These are phyloP conservation scores for Rhabdornis inornatus DNA, from an alignment of 2,113 vertebrate species.

Conservation along the genomic window DNA sequence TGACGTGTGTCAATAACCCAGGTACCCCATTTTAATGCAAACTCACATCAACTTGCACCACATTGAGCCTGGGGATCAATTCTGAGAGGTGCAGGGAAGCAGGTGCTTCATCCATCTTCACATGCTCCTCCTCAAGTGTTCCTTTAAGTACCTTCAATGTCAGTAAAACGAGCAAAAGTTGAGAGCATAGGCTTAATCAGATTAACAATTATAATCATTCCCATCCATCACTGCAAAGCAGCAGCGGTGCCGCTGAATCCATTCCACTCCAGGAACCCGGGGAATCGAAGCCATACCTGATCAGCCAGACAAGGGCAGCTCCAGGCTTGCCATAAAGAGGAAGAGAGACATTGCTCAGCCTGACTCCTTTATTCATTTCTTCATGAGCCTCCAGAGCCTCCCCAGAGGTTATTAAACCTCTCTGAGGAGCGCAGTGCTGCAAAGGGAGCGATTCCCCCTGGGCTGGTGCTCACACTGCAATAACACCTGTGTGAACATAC, in stretches of 20 bases:
- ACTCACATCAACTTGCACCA: neutral
- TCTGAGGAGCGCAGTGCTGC: accelerated
- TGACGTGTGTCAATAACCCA: neutral
- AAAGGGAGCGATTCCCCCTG: neutral
- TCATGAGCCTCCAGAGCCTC: neutral
- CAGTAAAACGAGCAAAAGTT: neutral
- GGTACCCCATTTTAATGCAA: neutral
- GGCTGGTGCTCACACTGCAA: accelerated
- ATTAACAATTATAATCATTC: neutral
- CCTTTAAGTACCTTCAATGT: neutral
- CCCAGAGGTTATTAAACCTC: neutral
- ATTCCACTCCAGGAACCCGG: neutral
- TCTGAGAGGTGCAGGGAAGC: neutral
- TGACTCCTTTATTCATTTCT: neutral
- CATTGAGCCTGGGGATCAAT: neutral
- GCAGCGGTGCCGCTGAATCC: accelerated
- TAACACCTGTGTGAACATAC: accelerated
- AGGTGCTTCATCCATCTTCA: neutral
- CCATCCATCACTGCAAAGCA: neutral
- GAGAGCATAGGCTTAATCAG: neutral
- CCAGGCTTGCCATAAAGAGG: neutral
- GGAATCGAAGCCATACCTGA: neutral
- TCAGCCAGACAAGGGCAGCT: neutral
- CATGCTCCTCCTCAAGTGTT: neutral
- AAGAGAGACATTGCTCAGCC: neutral